Conservation (phyloP, 2,797 vertebrate genomes). For the Syndactyla subalaris region DNA sequence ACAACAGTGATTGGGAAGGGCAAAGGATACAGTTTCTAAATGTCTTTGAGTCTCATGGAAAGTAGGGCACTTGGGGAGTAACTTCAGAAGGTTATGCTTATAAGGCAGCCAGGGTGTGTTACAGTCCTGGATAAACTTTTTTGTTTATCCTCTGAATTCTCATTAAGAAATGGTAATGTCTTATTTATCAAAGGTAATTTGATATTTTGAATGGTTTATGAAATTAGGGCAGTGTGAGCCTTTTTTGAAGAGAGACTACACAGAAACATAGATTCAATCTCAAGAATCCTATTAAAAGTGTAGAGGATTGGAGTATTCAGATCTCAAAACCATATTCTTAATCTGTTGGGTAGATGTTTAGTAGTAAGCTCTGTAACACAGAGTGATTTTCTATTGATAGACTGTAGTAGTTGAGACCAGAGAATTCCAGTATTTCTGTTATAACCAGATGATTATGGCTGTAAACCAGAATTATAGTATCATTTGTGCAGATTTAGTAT, state of each 20-base stretch:
- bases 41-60: not conserved
- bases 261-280: not conserved
- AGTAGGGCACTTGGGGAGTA: not conserved
- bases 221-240: not conserved
- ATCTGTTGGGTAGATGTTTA: not conserved
- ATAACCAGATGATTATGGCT: not conserved
- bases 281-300: not conserved
- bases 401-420: not conserved
- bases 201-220: not conserved
- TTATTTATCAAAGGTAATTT: not conserved
- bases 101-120: not conserved
- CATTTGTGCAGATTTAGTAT: not conserved
- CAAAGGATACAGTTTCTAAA: not conserved
- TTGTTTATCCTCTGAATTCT: not conserved
- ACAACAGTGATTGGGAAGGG: not conserved
- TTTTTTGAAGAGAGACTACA: not conserved
- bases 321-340: not conserved
- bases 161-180: not conserved
- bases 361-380: not conserved
- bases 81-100: not conserved
- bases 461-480: not conserved
- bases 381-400: not conserved
- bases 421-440: not conserved
- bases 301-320: not conserved
- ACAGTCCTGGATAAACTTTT: not conserved